Percentiles rank a stretch among this genome's conserved stretches.
Evolutionary conservation across 2,797 vertebrate genomes (phyloP).

Genomic region (Eupleurogrammus muticus): DNA sequence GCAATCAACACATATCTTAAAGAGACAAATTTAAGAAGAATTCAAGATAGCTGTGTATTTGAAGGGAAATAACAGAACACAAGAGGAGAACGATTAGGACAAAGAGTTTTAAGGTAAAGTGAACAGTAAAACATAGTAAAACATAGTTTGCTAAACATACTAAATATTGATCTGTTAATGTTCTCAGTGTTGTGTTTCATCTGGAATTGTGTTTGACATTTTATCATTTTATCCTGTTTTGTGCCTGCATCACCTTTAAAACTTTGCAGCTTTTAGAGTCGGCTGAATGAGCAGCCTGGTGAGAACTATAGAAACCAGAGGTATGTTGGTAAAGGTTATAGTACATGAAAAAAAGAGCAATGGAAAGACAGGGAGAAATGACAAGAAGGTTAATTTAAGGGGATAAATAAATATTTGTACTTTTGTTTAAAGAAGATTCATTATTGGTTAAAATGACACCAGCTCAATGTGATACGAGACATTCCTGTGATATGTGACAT

Average conservation of each 20-base stretch:
- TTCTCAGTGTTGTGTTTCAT: conserved; percentile 3
- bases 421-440: too few relatives aligned
- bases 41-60: not conserved
- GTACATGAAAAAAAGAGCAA: conserved; percentile 39
- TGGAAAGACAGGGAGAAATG: conserved; percentile 39
- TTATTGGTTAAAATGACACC: too few relatives aligned
- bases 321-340: conserved; percentile 22
- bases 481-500: not conserved
- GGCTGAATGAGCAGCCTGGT: conserved; percentile 30
- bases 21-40: not conserved
- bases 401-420: not conserved
- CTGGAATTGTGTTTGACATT: not conserved
- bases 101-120: not conserved
- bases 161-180: not conserved
- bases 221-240: not conserved
- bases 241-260: conserved; percentile 5
- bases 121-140: not conserved
- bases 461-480: not conserved
- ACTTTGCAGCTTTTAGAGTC: conserved; percentile 1
- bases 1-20: not conserved
- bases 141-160: too few relatives aligned
- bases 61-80: not conserved
- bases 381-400: conserved; percentile 30
- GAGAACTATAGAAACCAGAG: conserved; percentile 30
- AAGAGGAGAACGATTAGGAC: not conserved